Percentiles rank a stretch among this genome's conserved stretches.
Conservation (phyloP, 2,797 vertebrate genomes). For the Lithobates pipiens region DNA sequence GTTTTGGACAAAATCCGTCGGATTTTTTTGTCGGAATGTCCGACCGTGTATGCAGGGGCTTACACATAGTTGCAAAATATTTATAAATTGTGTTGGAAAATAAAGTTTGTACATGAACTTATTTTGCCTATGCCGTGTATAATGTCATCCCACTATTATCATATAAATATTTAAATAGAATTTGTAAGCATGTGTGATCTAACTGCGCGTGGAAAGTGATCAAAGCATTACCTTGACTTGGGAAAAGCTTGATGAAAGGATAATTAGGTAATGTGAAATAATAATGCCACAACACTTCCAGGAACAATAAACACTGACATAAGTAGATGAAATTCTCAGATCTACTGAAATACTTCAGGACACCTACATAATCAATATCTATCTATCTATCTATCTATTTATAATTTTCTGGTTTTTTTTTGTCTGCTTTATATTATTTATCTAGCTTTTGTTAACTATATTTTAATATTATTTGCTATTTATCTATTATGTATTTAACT, state of each 20-base stretch:
- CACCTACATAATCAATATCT: background rate
- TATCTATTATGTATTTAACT: too few species aligned
- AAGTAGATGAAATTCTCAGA: background rate
- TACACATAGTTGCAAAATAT: background rate
- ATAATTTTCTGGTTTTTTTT: too few species aligned
- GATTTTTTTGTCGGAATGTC: too few species aligned
- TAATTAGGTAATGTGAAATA: constrained; percentile 32
- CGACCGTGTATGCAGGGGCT: too few species aligned
- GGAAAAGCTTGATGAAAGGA: constrained; percentile 32
- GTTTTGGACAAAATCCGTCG: too few species aligned
- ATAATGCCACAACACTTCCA: constrained; percentile 28
- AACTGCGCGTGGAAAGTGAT: constrained; percentile 15
- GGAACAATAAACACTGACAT: constrained; percentile 21
- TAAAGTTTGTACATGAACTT: constrained; percentile 6
- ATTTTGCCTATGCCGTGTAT: background rate
- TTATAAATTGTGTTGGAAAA: background rate
- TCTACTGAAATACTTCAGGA: background rate
- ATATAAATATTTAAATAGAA: constrained; percentile 27
- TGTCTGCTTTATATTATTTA: too few species aligned
- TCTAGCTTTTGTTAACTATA: too few species aligned
- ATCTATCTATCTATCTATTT: background rate
- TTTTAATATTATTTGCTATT: too few species aligned
- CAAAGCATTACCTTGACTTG: constrained; percentile 11
- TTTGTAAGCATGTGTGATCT: constrained; percentile 28
- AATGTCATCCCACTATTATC: background rate